phyloP scores from a whole-genome alignment of 2,888 invertebrate species.

The Phasia obesa region DNA sequence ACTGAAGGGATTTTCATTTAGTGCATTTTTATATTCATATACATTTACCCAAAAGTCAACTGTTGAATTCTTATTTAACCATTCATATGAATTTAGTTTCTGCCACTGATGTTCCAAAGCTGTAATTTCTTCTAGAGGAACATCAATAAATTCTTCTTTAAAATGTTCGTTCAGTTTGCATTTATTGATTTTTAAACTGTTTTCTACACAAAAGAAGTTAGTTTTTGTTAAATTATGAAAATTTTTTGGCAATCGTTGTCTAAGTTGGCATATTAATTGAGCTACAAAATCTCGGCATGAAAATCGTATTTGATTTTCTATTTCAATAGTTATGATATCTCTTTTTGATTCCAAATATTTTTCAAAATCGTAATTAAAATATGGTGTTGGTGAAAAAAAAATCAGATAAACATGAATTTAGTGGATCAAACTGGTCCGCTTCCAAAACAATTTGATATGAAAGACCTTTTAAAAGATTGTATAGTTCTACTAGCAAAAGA shows the following conservation, averaged over 20 bases:
- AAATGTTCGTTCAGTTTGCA: slow-evolving; percentile 11
- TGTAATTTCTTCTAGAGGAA: slow-evolving; percentile 4
- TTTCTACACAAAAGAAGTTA: background rate
- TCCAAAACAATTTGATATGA: slow-evolving; percentile 5
- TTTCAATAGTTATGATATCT: background rate
- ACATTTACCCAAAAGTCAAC: slow-evolving; percentile 11
- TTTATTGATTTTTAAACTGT: slow-evolving; percentile 6
- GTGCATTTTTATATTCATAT: slow-evolving; percentile 1
- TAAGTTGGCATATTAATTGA: background rate
- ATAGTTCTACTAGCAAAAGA: background rate
- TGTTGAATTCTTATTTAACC: slow-evolving; percentile 3
- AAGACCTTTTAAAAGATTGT: slow-evolving; percentile 5
- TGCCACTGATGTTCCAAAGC: slow-evolving; percentile 28
- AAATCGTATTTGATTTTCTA: background rate
- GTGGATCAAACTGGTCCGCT: background rate
- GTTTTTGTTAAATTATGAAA: background rate
- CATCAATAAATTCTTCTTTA: slow-evolving; percentile 10
- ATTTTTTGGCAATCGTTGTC: slow-evolving; percentile 7
- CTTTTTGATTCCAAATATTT: background rate
- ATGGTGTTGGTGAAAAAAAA: background rate
- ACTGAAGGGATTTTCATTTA: background rate
- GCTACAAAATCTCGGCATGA: background rate
- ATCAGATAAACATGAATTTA: background rate
- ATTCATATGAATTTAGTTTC: slow-evolving; percentile 29
- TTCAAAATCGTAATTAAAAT: background rate